A percentile compares a stretch with the other conserved stretches of the same genome.
These are phyloP conservation scores for Cichladusa arquata DNA, from an alignment of 2,113 vertebrate genomes.

Conservation along the genomic window DNA sequence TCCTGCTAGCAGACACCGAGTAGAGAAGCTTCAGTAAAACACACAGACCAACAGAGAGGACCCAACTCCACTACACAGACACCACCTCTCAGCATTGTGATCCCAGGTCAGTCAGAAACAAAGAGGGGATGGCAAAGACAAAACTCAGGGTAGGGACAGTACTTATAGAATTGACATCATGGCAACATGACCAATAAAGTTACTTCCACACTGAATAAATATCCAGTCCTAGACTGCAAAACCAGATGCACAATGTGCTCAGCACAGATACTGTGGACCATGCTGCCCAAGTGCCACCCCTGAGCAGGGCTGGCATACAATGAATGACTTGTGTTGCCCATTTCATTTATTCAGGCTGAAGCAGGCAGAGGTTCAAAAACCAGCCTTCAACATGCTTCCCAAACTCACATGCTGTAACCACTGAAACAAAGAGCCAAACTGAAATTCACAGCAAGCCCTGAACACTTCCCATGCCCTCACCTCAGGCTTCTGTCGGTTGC, in stretches of 20 bases:
- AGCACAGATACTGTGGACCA: neutral
- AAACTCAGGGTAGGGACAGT: neutral
- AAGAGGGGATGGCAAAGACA: neutral
- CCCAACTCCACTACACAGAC: neutral
- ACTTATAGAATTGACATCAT: neutral
- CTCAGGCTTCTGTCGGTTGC: slow-evolving; percentile 55
- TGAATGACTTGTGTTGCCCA: neutral
- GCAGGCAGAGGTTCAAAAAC: neutral
- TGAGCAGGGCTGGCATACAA: neutral
- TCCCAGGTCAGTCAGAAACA: neutral
- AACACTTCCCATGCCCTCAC: slow-evolving; percentile 54
- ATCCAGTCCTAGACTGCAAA: neutral
- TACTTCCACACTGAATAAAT: neutral
- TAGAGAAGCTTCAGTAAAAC: neutral
- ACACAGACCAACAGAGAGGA: neutral
- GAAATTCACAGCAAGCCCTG: slow-evolving; percentile 39
- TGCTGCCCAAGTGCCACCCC: neutral
- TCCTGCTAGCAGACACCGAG: neutral
- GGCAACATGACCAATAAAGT: neutral
- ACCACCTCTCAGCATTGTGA: neutral
- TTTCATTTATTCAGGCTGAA: neutral
- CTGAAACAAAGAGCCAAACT: neutral
- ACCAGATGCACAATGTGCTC: neutral
- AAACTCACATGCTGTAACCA: slow-evolving; percentile 39
- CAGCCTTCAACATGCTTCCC: slow-evolving; percentile 49